These are phyloP conservation scores for Abramis brama DNA, from an alignment of 2,113 vertebrate species.

Conservation along the genomic window DNA sequence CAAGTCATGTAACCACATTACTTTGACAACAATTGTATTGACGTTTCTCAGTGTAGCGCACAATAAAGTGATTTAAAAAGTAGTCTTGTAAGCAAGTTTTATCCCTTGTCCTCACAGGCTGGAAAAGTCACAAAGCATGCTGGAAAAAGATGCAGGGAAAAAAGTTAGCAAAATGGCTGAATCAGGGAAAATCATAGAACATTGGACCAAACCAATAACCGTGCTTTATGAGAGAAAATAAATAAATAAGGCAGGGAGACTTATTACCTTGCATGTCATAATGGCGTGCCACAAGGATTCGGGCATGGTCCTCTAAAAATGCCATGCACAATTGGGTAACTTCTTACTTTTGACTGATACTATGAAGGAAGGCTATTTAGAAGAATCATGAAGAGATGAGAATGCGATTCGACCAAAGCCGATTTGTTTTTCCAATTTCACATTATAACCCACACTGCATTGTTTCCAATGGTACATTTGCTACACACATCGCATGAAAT, in stretches of 20 bases:
- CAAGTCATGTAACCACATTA: constrained; percentile 69
- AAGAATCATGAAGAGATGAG: constrained; percentile 5
- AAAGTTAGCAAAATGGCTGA: constrained; percentile 69
- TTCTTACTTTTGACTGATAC: background rate
- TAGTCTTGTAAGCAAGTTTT: constrained; percentile 74
- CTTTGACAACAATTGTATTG: constrained; percentile 75
- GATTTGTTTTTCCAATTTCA: constrained; percentile 5
- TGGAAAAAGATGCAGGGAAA: constrained; percentile 52
- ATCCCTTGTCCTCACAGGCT: constrained; percentile 62
- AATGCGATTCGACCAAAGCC: background rate
- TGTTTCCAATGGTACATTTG: constrained; percentile 34
- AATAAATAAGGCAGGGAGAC: constrained; percentile 10
- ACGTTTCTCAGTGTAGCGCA: constrained; percentile 66
- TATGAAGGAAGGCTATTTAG: background rate
- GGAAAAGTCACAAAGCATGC: constrained; percentile 70
- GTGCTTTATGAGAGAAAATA: constrained; percentile 21
- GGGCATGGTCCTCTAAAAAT: background rate
- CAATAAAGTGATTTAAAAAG: constrained; percentile 77
- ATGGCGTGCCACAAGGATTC: background rate
- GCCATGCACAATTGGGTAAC: background rate
- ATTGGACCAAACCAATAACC: constrained; percentile 17
- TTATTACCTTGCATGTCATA: background rate
- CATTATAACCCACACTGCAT: constrained; percentile 3
- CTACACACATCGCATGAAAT: constrained; percentile 23
- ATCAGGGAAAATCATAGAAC: constrained; percentile 58